These are phyloP conservation scores for Cyanistes caeruleus DNA, from an alignment of 2,113 vertebrate species.

Conservation along the genomic window DNA sequence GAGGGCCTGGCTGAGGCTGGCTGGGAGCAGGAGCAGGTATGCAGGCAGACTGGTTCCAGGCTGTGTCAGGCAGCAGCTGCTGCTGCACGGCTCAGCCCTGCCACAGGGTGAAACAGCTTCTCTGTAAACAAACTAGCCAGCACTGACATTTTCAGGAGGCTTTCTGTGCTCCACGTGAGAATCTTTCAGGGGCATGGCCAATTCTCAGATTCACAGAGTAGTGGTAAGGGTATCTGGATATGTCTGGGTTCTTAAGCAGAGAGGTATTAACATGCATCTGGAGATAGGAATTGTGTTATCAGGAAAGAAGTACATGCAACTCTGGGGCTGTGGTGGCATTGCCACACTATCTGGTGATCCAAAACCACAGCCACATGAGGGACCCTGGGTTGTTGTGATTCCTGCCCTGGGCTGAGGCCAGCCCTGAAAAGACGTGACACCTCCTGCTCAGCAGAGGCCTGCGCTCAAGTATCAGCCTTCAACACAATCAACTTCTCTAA, in stretches of 20 bases:
- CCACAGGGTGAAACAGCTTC: background rate
- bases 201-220: background rate
- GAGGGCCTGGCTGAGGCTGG: background rate
- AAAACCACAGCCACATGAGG: background rate
- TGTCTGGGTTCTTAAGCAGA: background rate
- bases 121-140: background rate
- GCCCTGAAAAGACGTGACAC: background rate
- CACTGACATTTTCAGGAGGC: background rate
- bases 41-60: conserved; percentile 23
- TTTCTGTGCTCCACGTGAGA: background rate
- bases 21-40: background rate
- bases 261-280: background rate
- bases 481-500: background rate
- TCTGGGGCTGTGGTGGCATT: background rate
- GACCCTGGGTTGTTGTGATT: background rate
- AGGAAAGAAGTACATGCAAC: background rate
- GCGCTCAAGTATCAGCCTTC: background rate
- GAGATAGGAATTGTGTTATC: background rate
- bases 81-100: rapidly evolving
- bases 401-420: background rate
- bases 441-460: rapidly evolving
- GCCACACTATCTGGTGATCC: background rate
- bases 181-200: background rate
- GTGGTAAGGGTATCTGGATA: background rate
- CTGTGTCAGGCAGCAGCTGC: background rate